Base-by-base conservation (phyloP, 2,888 invertebrate genomes). In the Oasisia sp. region DNA sequence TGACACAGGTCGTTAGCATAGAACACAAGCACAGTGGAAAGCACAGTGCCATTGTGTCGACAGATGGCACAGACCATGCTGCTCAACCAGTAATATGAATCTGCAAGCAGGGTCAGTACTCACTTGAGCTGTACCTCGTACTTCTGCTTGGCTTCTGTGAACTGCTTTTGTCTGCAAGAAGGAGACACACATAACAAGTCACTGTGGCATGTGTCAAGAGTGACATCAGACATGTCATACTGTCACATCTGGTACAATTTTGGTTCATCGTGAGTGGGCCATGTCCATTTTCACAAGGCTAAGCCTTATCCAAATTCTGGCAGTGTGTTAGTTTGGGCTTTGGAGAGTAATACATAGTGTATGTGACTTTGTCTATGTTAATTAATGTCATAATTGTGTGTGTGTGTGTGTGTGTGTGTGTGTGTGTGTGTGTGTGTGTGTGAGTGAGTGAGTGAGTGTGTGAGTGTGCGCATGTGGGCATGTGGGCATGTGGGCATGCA, bases 71-170 rank as follows among this genome's bases (percentile, higher is more conserved):
- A 2, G 50, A 50, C 14, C 50, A 50, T 11, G n/a, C 32, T 27
- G n/a, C 19, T 14, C 19, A 91, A 56, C 32, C 44, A 50, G 38
- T 14, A 32, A 91, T n/a, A 11, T 0, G 19, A 27, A 44, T 11
- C 14, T 5, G 12, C 12, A 1, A 14, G 7, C 38, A 38, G 5
- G n/a, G 32, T 38, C 32, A 74, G 32, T 89, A 90, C 92, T 89
- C 50, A 92, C 92, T 45, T 32, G 38, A 92, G 89, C 56, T 96
- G 95, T 58, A 95, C 95, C 91, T 95, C 95, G 92, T 95, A 94
- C 89, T 94, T 95, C 93, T 94, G 94, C 19, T 94, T 93, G 19
- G 95, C 95, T 27, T 94, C 94, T 9, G 94, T 93, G 92, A 95
- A 93, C 92, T 95, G 94, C n/a, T 93, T 92, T 94, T 95, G 94